Conservation (phyloP, 2,797 vertebrate genomes). For the Novumbra hubbsi region DNA sequence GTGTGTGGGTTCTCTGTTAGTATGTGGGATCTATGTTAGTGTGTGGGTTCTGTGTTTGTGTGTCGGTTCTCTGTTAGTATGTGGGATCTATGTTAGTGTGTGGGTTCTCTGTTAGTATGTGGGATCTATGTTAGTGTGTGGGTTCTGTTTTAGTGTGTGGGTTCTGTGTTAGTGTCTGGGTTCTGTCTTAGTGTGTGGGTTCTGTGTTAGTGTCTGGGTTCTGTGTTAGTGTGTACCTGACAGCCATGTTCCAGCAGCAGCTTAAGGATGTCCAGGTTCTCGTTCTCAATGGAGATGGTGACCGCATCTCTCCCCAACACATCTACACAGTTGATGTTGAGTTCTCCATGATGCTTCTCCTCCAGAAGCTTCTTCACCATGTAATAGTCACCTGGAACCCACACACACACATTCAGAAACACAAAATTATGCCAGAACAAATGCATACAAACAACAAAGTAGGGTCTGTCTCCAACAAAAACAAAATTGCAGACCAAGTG, state of each 20-base stretch:
- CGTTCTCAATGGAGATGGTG: constrained; percentile 96
- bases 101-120: no score
- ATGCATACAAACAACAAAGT: background rate
- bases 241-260: constrained; percentile 94
- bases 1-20: no score
- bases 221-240: constrained; percentile 74
- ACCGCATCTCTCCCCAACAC: constrained; percentile 93
- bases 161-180: no score
- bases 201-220: background rate
- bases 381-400: constrained; percentile 93
- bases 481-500: no score
- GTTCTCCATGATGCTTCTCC: constrained; percentile 89
- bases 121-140: no score
- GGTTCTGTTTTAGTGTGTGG: no score
- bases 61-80: no score
- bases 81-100: no score
- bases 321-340: constrained; percentile 97
- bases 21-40: no score
- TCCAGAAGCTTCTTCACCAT: constrained; percentile 99
- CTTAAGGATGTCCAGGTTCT: constrained; percentile 95
- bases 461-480: no score
- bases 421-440: background rate
- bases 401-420: background rate
- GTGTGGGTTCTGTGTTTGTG: no score
- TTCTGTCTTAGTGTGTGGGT: background rate